Conservation (phyloP, 2,113 vertebrate species). For the Grammomys dolichurus region DNA sequence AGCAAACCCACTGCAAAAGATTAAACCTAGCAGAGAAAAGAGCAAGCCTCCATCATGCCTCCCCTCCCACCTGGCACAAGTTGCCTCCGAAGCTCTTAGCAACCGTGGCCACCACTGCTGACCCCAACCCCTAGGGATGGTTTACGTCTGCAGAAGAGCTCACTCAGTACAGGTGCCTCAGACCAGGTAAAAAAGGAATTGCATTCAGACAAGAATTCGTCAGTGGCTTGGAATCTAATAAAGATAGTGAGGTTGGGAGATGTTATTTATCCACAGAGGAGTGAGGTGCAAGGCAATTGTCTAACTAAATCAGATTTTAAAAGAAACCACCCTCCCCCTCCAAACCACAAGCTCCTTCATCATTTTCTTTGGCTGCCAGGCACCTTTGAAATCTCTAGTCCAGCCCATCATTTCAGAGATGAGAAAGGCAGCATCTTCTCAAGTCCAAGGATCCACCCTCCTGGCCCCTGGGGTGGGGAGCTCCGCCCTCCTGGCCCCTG, state of each 20-base stretch:
- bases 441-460: background rate
- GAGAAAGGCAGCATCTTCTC: background rate
- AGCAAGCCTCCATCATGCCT: constrained; percentile 54
- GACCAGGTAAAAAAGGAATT: constrained; percentile 58
- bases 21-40: constrained; percentile 69
- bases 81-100: constrained; percentile 64
- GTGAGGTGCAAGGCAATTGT: constrained; percentile 52
- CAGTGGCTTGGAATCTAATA: constrained; percentile 64
- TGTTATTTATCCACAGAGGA: constrained; percentile 58
- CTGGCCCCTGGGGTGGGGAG: background rate
- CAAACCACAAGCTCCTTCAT: constrained; percentile 56
- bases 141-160: constrained; percentile 37
- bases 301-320: constrained; percentile 70
- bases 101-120: background rate
- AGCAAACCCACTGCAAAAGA: constrained; percentile 74
- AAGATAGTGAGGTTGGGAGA: constrained; percentile 56
- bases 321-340: constrained; percentile 57
- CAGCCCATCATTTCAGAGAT: constrained; percentile 25
- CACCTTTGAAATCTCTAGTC: constrained; percentile 43
- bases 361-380: constrained; percentile 34
- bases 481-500: background rate
- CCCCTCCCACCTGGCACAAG: background rate
- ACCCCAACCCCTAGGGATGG: background rate
- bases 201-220: constrained; percentile 58
- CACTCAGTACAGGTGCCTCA: constrained; percentile 29